These are phyloP conservation scores for Neostethus bicornis DNA, from an alignment of 2,797 vertebrate species.

Conservation along the genomic window DNA sequence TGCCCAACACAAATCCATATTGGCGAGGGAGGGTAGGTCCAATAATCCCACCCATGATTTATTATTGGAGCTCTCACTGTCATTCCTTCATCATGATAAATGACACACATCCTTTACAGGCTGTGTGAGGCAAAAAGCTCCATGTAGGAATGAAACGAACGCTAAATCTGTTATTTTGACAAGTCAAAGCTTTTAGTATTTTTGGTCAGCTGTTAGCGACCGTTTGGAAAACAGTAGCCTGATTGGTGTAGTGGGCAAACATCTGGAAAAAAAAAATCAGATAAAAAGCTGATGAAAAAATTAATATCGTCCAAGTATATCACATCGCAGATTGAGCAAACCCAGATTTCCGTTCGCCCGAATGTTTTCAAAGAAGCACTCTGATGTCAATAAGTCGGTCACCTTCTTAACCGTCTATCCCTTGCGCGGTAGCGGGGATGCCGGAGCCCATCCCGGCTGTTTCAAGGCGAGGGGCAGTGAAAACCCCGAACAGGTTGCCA, in stretches of 20 bases:
- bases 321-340: too few species aligned
- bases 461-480: too few species aligned
- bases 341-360: too few species aligned
- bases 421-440: too few species aligned
- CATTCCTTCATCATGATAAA: conserved; percentile 67
- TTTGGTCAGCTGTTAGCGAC: conserved; percentile 16
- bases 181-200: conserved; percentile 8
- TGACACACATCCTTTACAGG: conserved; percentile 47
- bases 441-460: too few species aligned
- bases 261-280: too few species aligned
- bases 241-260: conserved; percentile 22
- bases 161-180: conserved; percentile 41
- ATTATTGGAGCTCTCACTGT: conserved; percentile 66
- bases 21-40: conserved; percentile 53
- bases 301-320: too few species aligned
- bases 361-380: too few species aligned
- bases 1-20: conserved; percentile 67
- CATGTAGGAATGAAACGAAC: conserved; percentile 47
- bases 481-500: too few species aligned
- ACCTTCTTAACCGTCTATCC: too few species aligned
- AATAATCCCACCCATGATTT: conserved; percentile 74
- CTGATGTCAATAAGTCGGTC: too few species aligned
- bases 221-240: conserved; percentile 28
- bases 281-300: too few species aligned
- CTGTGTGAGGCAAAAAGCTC: conserved; percentile 41